phyloP scores from a whole-genome alignment of 2,797 vertebrate species.

The Notolepis coatsorum region DNA sequence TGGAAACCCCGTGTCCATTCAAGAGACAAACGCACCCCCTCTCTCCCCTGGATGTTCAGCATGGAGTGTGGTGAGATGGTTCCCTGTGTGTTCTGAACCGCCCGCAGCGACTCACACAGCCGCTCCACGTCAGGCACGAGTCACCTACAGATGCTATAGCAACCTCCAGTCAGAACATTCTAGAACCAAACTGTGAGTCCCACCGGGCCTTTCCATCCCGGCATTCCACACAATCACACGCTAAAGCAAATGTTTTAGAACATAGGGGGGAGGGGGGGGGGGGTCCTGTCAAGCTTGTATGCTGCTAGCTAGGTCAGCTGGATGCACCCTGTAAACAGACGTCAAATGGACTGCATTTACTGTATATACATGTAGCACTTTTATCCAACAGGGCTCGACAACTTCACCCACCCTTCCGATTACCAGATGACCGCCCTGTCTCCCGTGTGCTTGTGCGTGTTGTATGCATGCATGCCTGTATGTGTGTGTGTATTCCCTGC shows the following conservation, averaged over 20 bases:
- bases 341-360: no score
- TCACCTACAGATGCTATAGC: no score
- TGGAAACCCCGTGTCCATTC: background rate
- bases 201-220: background rate
- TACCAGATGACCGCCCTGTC: no score
- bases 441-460: no score
- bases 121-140: background rate
- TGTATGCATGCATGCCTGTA: no score
- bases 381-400: no score
- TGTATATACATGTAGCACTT: no score
- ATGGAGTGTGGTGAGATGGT: background rate
- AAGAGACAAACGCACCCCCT: background rate
- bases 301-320: background rate
- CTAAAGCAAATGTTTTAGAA: slow-evolving; percentile 40
- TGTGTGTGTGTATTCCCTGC: no score
- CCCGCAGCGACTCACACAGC: slow-evolving; percentile 1
- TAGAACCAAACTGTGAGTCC: slow-evolving; percentile 45
- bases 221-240: slow-evolving; percentile 8
- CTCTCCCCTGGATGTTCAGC: no score
- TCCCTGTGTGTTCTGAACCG: background rate
- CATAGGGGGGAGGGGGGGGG: background rate
- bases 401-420: no score
- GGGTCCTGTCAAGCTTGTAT: background rate
- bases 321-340: no score
- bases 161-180: slow-evolving; percentile 38